Percentiles rank a stretch among this genome's conserved stretches.
Conservation (phyloP, 2,888 invertebrate genomes). For the Drosophila paracracens region DNA sequence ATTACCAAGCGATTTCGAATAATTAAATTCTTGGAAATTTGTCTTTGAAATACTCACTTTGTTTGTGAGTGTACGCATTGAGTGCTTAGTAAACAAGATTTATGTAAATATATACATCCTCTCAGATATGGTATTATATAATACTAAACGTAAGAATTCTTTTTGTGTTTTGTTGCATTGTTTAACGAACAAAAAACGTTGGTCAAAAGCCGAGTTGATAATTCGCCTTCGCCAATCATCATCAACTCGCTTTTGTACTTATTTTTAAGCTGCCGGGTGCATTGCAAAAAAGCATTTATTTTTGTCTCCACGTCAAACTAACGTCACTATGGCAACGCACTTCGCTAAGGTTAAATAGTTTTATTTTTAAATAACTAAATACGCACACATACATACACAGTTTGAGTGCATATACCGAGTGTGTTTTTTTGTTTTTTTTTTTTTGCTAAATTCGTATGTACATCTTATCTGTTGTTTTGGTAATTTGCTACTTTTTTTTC, state of each 20-base stretch:
- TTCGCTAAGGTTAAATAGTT: conserved; percentile 73
- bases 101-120: not conserved
- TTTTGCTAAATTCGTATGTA: conserved; percentile 15
- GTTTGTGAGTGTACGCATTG: not conserved
- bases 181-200: conserved; percentile 17
- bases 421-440: conserved; percentile 20
- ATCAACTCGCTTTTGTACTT: not conserved
- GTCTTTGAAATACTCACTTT: not conserved
- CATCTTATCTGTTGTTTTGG: conserved; percentile 61
- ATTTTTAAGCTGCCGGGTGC: conserved; percentile 10
- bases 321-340: conserved; percentile 70
- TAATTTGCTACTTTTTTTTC: conserved; percentile 41
- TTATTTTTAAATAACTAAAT: conserved; percentile 63
- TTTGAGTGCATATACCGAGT: not conserved
- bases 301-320: conserved; percentile 32
- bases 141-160: conserved; percentile 25
- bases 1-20: not conserved
- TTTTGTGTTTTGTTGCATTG: conserved; percentile 15
- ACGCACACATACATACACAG: conserved; percentile 4
- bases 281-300: conserved; percentile 24
- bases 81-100: not conserved
- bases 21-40: not conserved
- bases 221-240: not conserved
- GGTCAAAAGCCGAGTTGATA: conserved; percentile 11
- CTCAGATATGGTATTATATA: conserved; percentile 33